These are phyloP conservation scores for Ammodytes dubius DNA, from an alignment of 2,113 vertebrate species.

Conservation along the genomic window DNA sequence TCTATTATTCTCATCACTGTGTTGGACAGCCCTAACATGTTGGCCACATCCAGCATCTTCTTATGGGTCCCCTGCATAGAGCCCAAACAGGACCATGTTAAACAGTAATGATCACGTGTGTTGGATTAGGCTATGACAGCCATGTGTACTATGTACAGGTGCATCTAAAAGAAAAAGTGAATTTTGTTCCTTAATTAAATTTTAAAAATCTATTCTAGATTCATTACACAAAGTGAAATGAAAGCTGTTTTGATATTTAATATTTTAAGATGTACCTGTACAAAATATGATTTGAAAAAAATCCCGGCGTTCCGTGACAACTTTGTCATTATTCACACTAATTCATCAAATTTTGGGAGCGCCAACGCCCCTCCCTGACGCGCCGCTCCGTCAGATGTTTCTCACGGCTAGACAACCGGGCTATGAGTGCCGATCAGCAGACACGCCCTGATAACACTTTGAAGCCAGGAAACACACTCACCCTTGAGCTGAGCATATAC, in stretches of 20 bases:
- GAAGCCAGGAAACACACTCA: constrained; percentile 75
- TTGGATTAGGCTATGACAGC: not conserved
- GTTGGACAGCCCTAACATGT: constrained; percentile 96
- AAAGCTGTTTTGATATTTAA: no score
- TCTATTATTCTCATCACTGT: constrained; percentile 98
- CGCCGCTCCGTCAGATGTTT: constrained; percentile 63
- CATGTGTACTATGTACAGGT: not conserved
- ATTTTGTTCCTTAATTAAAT: no score
- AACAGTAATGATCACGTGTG: constrained; percentile 2
- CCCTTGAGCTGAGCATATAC: constrained; percentile 44
- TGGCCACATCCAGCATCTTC: constrained; percentile 98
- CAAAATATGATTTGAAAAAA: constrained; percentile 5
- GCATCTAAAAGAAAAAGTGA: no score
- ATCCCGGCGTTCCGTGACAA: not conserved
- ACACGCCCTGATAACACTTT: constrained; percentile 84
- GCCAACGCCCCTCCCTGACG: constrained; percentile 54
- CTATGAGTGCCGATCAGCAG: constrained; percentile 60
- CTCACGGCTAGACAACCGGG: constrained; percentile 67
- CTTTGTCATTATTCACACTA: constrained; percentile 33
- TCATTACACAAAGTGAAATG: no score
- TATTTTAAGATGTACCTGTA: no score
- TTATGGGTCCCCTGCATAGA: constrained; percentile 92
- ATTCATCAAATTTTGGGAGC: constrained; percentile 50
- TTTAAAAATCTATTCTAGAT: no score
- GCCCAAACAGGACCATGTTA: constrained; percentile 8